phyloP scores from a whole-genome alignment of 2,888 invertebrate species.

The Yponomeuta evonymella region DNA sequence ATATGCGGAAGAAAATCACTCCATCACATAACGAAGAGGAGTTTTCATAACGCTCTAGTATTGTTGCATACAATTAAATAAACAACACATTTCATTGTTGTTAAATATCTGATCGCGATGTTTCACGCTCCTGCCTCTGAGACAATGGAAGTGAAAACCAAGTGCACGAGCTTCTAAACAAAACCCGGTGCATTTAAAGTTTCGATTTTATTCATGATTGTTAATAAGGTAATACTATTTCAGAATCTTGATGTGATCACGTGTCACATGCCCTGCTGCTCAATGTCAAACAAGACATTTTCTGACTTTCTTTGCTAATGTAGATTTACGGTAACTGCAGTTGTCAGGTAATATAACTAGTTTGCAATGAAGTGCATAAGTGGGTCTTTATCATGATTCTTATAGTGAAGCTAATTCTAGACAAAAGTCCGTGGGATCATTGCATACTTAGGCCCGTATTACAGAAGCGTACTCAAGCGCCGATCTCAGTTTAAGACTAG shows the following conservation, averaged over 20 bases:
- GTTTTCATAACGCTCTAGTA: background rate
- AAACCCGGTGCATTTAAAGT: constrained; percentile 47
- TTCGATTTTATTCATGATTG: constrained; percentile 38
- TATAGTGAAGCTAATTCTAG: too few species aligned
- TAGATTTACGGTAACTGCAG: background rate
- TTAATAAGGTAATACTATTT: too few species aligned
- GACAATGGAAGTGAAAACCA: constrained; percentile 69
- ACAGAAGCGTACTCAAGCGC: too few species aligned
- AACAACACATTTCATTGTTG: background rate
- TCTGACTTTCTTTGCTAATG: background rate
- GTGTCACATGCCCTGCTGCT: too few species aligned
- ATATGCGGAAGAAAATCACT: background rate
- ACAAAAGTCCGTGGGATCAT: too few species aligned
- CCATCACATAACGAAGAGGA: background rate
- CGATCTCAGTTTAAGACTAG: too few species aligned
- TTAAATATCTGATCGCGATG: constrained; percentile 16
- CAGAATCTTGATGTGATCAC: background rate
- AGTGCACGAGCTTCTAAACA: constrained; percentile 34
- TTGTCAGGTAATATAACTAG: too few species aligned
- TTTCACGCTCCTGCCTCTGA: constrained; percentile 58
- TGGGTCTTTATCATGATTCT: too few species aligned
- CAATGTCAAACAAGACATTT: background rate
- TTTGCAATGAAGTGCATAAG: too few species aligned
- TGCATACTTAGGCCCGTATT: too few species aligned
- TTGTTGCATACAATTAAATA: constrained; percentile 1